These are phyloP conservation scores for Enteromius viviparus DNA, from an alignment of 2,797 vertebrate species.

Conservation along the genomic window DNA sequence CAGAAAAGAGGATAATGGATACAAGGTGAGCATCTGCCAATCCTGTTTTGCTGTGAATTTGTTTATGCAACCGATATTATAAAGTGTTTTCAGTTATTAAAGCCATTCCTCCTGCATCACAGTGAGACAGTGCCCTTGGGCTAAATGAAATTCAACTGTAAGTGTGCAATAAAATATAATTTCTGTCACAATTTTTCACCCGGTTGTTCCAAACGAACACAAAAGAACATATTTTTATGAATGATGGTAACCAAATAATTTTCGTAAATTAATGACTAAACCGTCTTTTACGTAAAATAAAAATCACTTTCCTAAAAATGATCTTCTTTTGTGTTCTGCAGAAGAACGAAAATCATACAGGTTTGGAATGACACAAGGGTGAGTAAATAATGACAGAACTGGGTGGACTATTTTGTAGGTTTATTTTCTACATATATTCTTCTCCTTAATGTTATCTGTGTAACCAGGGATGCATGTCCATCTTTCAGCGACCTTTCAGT, in stretches of 20 bases:
- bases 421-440: neutral
- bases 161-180: neutral
- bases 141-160: neutral
- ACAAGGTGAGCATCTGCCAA: conserved; percentile 80
- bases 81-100: neutral
- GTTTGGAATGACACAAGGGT: neutral
- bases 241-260: neutral
- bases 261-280: neutral
- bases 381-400: neutral
- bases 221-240: neutral
- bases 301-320: neutral
- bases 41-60: neutral
- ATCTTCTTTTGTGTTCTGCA: neutral
- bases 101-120: neutral
- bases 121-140: neutral
- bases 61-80: neutral
- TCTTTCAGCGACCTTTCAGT: neutral
- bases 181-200: neutral
- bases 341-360: neutral
- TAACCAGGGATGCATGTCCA: neutral
- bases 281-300: neutral
- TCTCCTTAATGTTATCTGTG: neutral
- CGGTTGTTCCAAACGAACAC: neutral
- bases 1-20: conserved; percentile 95
- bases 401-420: neutral